Percentiles rank a stretch among this genome's conserved stretches.
Conservation (phyloP, 2,888 invertebrate genomes). For the Lasioglossum figueresi region DNA sequence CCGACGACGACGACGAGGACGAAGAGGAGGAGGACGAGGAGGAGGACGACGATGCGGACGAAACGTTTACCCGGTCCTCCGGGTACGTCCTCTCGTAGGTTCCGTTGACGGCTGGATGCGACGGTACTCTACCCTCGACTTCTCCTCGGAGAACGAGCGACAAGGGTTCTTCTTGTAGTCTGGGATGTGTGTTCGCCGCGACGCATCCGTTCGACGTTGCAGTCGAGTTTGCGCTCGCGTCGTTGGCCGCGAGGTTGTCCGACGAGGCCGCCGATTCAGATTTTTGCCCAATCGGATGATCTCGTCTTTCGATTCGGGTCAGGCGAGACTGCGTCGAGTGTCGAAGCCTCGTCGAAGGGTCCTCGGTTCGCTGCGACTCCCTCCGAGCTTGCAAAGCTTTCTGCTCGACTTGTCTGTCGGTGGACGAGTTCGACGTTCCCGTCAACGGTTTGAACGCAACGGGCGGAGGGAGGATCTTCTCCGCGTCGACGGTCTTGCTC, state of each 20-base stretch:
- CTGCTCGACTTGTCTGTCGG: background rate
- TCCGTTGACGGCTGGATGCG: constrained; percentile 85
- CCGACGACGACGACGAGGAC: constrained; percentile 11
- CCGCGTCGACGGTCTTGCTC: constrained; percentile 56
- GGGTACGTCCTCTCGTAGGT: constrained; percentile 71
- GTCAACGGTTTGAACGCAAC: background rate
- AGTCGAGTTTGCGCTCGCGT: background rate
- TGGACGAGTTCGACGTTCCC: background rate
- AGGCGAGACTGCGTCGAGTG: background rate
- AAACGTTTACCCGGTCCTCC: constrained; percentile 43
- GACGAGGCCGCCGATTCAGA: constrained; percentile 46
- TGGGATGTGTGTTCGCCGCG: constrained; percentile 50
- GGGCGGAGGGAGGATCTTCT: background rate
- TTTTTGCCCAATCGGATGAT: constrained; percentile 61
- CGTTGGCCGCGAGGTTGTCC: background rate
- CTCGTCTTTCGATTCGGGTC: constrained; percentile 55
- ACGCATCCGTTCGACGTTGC: background rate
- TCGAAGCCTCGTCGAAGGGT: background rate
- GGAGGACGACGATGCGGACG: constrained; percentile 9
- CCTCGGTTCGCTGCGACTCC: background rate
- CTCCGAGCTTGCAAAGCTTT: background rate
- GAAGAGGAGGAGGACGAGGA: constrained; percentile 22
- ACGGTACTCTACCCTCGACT: constrained; percentile 85
- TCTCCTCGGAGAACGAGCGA: constrained; percentile 85
- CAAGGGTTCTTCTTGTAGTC: constrained; percentile 87